Base-by-base conservation (phyloP, 1,140 invertebrate genomes). In the Anadara kagoshimensis region DNA sequence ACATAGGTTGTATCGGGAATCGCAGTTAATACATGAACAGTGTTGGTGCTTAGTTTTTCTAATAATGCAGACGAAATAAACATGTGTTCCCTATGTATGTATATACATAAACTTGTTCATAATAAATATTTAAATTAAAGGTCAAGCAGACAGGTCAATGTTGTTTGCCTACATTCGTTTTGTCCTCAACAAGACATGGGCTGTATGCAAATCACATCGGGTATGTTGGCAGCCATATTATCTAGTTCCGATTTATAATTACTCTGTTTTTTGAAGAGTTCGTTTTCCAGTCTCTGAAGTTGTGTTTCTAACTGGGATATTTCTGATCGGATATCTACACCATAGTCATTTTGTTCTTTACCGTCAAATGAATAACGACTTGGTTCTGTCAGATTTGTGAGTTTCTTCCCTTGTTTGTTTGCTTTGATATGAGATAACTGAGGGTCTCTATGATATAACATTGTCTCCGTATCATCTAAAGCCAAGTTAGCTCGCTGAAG, bases 401-500 rank as follows among this genome's bases (percentile, higher is more conserved):
- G 56, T 63, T 71, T 71, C 45, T 76, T 76, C 20, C 58, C 49
- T 65, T 58, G 65, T 5, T 53, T 62, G 7, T 29, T 63, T 24
- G 67, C 62, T 36, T 53, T 68, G 24, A 45, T 18, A 20, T 67
- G 61, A 16, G 53, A 62, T 14, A 68, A 63, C 20, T 43, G 63
- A 49, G 69, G 49, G 29, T 66, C 59, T 63, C 49, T 67, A 12
- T 69, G 53, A 44, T 54, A 62, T 20, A 72, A 20, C 44, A 61
- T 45, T 12, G 61, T 51, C 26, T 69, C 73, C 18, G 62, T 67
- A 57, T 51, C 68, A 29, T 43, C 64, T 5, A 76, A 51, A 14
- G 74, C 51, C 10, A 76, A 43, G n/a, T 72, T 76, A 51, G 74
- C 69, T 29, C 36, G 66, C 47, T 76, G 74, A 47, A 76, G 45